phyloP scores from a whole-genome alignment of 30 jellyfish, hydroid and myxozoan species.

The Aurelia sp. region DNA sequence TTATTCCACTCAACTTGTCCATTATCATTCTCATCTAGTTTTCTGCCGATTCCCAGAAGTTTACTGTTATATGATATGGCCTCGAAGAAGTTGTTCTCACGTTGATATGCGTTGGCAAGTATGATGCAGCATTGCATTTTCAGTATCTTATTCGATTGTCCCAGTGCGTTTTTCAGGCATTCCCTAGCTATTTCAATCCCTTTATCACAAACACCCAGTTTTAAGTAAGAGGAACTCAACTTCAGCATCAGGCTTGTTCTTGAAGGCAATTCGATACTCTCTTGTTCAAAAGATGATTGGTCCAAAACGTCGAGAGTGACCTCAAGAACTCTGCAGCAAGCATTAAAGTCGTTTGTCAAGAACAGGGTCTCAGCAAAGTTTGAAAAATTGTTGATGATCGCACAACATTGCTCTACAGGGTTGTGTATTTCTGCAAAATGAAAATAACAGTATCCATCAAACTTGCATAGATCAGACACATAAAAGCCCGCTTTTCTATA shows the following conservation, averaged over 20 bases:
- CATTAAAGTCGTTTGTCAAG: not conserved
- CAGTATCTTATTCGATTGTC: constrained; percentile 5
- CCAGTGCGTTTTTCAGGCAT: constrained; percentile 19
- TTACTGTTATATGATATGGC: constrained; percentile 28
- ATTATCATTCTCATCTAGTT: not conserved
- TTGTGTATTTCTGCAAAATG: not conserved
- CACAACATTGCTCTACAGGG: not conserved
- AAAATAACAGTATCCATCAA: not conserved
- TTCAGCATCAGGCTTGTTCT: constrained; percentile 29
- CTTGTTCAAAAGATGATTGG: not conserved
- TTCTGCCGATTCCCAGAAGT: constrained; percentile 45
- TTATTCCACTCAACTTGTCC: constrained; percentile 43
- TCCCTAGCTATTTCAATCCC: constrained; percentile 30
- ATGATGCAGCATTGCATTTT: constrained; percentile 55
- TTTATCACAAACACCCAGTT: not conserved
- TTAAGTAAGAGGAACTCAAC: constrained; percentile 45
- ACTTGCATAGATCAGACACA: too few species aligned
- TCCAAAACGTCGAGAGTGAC: constrained; percentile 7
- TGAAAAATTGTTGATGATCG: not conserved
- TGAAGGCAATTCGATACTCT: not conserved
- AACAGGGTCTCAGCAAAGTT: constrained; percentile 30
- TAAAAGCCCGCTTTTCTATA: too few species aligned
- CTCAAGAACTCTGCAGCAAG: constrained; percentile 33
- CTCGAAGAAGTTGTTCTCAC: constrained; percentile 13
- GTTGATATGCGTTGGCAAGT: constrained; percentile 53